Conservation (phyloP, 1,140 invertebrate species). For the Musca domestica region DNA sequence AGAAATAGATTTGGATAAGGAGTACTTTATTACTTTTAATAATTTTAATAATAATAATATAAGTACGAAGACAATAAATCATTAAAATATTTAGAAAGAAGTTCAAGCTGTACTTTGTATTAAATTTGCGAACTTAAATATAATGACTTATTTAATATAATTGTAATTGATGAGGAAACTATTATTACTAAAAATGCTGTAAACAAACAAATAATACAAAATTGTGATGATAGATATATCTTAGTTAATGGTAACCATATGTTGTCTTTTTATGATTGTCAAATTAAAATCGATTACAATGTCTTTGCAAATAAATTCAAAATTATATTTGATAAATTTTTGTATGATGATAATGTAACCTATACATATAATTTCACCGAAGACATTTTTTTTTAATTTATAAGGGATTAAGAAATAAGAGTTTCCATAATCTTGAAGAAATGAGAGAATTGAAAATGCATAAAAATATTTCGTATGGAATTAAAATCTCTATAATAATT, state of each 20-base stretch:
- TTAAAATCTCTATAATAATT: neutral
- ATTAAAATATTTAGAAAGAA: slow-evolving; percentile 4
- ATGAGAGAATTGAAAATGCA: neutral
- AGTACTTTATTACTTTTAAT: too few species aligned
- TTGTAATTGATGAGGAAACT: neutral
- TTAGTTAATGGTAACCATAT: neutral
- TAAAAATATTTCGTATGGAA: neutral
- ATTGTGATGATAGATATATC: neutral
- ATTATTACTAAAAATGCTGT: neutral
- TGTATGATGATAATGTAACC: neutral
- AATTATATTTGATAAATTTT: neutral
- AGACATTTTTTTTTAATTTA: neutral
- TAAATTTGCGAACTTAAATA: neutral
- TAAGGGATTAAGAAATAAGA: neutral
- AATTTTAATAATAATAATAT: neutral
- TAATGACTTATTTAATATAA: neutral
- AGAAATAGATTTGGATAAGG: neutral
- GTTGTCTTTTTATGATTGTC: neutral
- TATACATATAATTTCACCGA: slow-evolving; percentile 1
- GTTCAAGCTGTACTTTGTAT: neutral
- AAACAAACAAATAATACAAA: neutral
- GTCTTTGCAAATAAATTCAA: neutral
- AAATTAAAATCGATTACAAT: neutral
- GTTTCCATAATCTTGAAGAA: neutral
- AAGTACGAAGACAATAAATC: neutral